Evolutionary conservation across 2,113 vertebrate genomes (phyloP), one percentile per base, ranked within the genome.

Genomic region (Brachyhypopomus gauderio): DNA sequence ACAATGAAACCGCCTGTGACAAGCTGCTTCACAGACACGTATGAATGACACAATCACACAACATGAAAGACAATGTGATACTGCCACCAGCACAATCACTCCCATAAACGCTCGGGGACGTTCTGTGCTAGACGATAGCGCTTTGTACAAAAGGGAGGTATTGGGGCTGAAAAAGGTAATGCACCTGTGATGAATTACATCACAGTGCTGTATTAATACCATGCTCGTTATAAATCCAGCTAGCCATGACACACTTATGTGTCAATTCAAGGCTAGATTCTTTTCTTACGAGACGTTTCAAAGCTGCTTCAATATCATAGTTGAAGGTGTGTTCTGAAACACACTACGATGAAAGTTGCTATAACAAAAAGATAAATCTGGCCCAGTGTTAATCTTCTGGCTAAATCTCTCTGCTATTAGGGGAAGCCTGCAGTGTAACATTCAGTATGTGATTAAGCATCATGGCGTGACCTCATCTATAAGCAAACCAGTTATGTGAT

Each of bases 1-100:
- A 56, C 69, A 63, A 41, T 72, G 58, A 60, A 80, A 48, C 34
- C 25, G 30, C 30, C 17, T 67, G 64, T 30, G 64, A 16, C 64
- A 4, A 34, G 30, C 64, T 30, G 34, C 64, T 67, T 67, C 64
- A 70, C 34, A 41, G 71, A 16, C 17, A 62, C 1, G 41, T 63
- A 23, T 0, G 20, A 73, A 72, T 64, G 72, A 73, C 45, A n/a
- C 27, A 1, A 19, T 16, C 38, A 63, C 58, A 72, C 52, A 30
- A 30, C 58, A 55, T 80, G 52, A 80, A 72, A 34, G 58, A n/a
- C 38, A 34, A 56, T 9, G 30, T 27, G 77, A 59, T 1, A 34
- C 48, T 41, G 14, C 30, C 64, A 38, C 64, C n/a, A 19, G 20
- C 36, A 69, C 30, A 36, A n/a, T 69, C n/a, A 38, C 30, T 78